phyloP scores from a whole-genome alignment of 2,113 vertebrate species.

The Pseudorhombus dupliciocellatus region DNA sequence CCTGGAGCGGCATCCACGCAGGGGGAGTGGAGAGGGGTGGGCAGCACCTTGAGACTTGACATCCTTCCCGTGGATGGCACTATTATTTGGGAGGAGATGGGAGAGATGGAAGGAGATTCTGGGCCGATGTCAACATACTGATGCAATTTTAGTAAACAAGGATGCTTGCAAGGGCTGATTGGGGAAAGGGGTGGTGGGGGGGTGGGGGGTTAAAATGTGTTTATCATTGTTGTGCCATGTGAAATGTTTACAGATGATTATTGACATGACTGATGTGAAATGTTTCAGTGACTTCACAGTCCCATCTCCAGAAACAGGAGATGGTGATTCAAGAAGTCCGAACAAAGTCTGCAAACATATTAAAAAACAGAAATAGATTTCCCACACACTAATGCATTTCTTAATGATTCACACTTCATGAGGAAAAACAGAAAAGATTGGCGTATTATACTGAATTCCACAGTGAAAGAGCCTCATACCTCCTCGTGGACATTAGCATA shows the following conservation, averaged over 20 bases:
- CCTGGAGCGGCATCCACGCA: conserved; percentile 65
- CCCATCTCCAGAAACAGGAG: conserved; percentile 14
- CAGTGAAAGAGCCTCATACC: conserved; percentile 45
- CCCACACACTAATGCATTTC: conserved; percentile 5
- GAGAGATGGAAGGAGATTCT: conserved; percentile 69
- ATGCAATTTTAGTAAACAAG: conserved; percentile 81
- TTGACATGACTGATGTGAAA: conserved; percentile 18
- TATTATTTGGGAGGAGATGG: conserved; percentile 79
- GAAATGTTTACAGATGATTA: conserved; percentile 31
- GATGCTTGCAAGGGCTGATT: conserved; percentile 65
- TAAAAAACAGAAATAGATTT: not conserved
- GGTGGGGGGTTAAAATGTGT: conserved; percentile 50
- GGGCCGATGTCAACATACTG: conserved; percentile 79
- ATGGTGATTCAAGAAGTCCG: not conserved
- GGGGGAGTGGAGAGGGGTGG: conserved; percentile 73
- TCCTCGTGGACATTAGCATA: conserved; percentile 62
- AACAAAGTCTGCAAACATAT: not conserved
- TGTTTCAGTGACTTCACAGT: conserved; percentile 6
- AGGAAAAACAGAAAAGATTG: conserved; percentile 1
- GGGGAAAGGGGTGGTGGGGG: conserved; percentile 19
- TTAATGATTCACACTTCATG: conserved; percentile 9
- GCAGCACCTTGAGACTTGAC: conserved; percentile 82
- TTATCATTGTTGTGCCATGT: conserved; percentile 52
- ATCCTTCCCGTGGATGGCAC: conserved; percentile 79
- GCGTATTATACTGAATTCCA: conserved; percentile 49